These are phyloP conservation scores for Pristionchus japonicus DNA, from an alignment of 2,888 invertebrate genomes.

Conservation along the genomic window DNA sequence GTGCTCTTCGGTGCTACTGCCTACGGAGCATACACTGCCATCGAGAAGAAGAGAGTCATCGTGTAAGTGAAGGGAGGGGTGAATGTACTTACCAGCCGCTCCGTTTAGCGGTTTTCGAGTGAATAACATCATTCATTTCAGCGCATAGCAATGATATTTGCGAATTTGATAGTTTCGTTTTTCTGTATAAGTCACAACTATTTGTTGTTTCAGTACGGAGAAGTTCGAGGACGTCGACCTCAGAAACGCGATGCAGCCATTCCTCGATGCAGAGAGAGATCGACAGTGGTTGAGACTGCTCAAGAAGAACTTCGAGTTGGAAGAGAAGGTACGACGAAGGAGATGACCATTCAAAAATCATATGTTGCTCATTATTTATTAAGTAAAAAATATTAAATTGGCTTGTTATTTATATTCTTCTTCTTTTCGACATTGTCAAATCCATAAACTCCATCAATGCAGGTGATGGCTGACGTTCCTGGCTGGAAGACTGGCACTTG, in stretches of 20 bases:
- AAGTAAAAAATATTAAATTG: too few relatives aligned
- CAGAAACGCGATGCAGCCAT: constrained; percentile 72
- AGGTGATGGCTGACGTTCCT: constrained; percentile 78
- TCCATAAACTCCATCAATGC: neutral
- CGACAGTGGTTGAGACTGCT: constrained; percentile 72
- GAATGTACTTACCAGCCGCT: too few relatives aligned
- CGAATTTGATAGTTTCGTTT: too few relatives aligned
- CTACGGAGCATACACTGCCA: constrained; percentile 59
- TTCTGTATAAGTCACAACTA: too few relatives aligned
- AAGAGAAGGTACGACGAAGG: constrained; percentile 70
- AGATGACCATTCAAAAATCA: too few relatives aligned
- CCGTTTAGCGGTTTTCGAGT: too few relatives aligned
- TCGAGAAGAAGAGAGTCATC: constrained; percentile 47
- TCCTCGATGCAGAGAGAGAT: constrained; percentile 73
- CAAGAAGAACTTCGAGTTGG: constrained; percentile 77
- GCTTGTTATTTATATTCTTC: too few relatives aligned
- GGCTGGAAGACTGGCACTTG: constrained; percentile 77
- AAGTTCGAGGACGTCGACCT: constrained; percentile 73
- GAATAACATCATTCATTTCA: neutral
- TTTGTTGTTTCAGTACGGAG: constrained; percentile 61
- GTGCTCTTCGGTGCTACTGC: constrained; percentile 60
- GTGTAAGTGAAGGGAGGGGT: constrained; percentile 10
- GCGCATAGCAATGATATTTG: too few relatives aligned
- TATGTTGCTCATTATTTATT: too few relatives aligned
- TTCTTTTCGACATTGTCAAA: too few relatives aligned